phyloP scores from a whole-genome alignment of 2,888 invertebrate species.

The Lycaena phlaeas region DNA sequence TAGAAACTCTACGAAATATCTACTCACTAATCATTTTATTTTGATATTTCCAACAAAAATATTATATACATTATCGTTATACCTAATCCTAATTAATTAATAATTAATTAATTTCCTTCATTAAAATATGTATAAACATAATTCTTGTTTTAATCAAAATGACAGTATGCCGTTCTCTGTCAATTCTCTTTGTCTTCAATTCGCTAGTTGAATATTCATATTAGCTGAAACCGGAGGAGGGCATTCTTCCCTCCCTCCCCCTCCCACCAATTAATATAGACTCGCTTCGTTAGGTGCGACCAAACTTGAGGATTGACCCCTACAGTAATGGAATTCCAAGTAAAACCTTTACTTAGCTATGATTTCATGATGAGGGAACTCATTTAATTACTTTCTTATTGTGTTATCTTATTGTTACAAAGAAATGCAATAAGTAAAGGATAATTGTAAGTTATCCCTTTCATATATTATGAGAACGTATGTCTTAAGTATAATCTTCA shows the following conservation, averaged over 20 bases:
- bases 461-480: too few relatives aligned
- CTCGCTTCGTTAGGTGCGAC: conserved; percentile 44
- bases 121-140: conserved; percentile 14
- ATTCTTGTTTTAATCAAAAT: conserved; percentile 34
- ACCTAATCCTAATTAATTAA: too few relatives aligned
- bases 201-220: conserved; percentile 54
- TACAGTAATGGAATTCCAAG: conserved; percentile 36
- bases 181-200: conserved; percentile 37
- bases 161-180: conserved; percentile 29
- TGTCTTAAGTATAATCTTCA: too few relatives aligned
- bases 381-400: background rate
- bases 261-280: conserved; percentile 51
- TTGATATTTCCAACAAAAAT: too few relatives aligned
- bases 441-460: too few relatives aligned
- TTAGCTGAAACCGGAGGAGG: conserved; percentile 27
- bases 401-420: conserved; percentile 4
- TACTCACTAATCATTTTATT: too few relatives aligned
- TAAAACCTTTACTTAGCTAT: conserved; percentile 9
- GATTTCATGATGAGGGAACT: background rate
- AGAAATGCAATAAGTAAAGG: too few relatives aligned
- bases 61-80: too few relatives aligned
- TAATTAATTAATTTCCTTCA: too few relatives aligned
- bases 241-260: conserved; percentile 25
- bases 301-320: conserved; percentile 45
- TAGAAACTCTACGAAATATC: too few relatives aligned